Evolutionary conservation across 2,797 vertebrate species (phyloP).

Genomic region (Sebastes baramenuke): DNA sequence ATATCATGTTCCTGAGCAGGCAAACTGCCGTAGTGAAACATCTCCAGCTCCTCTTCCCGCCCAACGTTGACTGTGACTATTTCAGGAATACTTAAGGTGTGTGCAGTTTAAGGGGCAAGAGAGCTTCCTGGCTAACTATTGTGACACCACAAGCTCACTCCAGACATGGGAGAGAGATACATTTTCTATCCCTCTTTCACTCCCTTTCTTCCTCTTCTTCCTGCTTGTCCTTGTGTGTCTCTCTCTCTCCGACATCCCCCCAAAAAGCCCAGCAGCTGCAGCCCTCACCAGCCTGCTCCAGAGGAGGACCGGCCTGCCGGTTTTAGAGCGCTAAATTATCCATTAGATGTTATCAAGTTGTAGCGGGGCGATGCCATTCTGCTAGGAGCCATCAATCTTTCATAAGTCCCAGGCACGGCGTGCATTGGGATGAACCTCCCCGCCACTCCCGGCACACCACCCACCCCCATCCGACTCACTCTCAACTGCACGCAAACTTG

Average conservation of each 20-base stretch:
- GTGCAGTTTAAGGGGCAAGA: neutral
- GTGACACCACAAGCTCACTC: slow-evolving; percentile 36
- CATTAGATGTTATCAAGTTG: slow-evolving; percentile 98
- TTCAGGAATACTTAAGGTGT: slow-evolving; percentile 12
- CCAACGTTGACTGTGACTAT: neutral
- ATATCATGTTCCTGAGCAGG: neutral
- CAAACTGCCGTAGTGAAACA: neutral
- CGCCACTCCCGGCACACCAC: slow-evolving; percentile 41
- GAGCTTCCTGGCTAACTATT: slow-evolving; percentile 16
- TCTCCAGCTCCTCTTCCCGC: neutral
- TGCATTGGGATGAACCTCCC: slow-evolving; percentile 67
- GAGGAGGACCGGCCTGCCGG: slow-evolving; percentile 72
- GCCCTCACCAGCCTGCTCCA: slow-evolving; percentile 52
- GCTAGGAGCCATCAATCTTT: slow-evolving; percentile 96
- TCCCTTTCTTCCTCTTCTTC: slow-evolving; percentile 29
- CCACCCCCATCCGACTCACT: slow-evolving; percentile 20
- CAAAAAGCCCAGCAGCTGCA: slow-evolving; percentile 63
- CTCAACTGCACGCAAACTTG: slow-evolving; percentile 61
- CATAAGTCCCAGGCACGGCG: slow-evolving; percentile 78
- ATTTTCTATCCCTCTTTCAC: slow-evolving; percentile 24
- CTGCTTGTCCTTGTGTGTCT: slow-evolving; percentile 39
- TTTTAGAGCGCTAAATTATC: slow-evolving; percentile 94
- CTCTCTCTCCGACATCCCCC: slow-evolving; percentile 28
- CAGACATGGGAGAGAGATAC: slow-evolving; percentile 15
- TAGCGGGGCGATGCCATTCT: slow-evolving; percentile 94